phyloP scores from a whole-genome alignment of 2,113 vertebrate genomes.

The Forbesichthys papilliferus region DNA sequence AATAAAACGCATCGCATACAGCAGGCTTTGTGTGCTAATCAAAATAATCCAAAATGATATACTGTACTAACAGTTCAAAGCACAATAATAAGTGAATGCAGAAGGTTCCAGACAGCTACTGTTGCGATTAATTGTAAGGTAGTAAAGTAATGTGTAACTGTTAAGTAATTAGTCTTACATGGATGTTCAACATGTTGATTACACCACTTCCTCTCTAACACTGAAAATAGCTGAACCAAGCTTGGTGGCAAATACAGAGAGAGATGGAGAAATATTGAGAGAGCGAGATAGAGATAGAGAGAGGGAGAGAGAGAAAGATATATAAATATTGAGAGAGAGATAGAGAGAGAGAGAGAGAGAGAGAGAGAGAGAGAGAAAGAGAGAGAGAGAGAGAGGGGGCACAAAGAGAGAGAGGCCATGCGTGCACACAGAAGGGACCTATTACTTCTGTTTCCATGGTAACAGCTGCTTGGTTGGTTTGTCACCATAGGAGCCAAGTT shows the following conservation, averaged over 20 bases:
- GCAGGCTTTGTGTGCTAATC: slow-evolving; percentile 30
- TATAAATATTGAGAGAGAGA: too few relatives aligned
- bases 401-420: slow-evolving; percentile 41
- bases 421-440: slow-evolving; percentile 51
- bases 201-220: slow-evolving; percentile 16
- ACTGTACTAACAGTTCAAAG: slow-evolving; percentile 11
- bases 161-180: slow-evolving; percentile 31
- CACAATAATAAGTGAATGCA: slow-evolving; percentile 12
- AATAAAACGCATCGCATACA: slow-evolving; percentile 8
- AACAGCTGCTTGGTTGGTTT: slow-evolving; percentile 75
- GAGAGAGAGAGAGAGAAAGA: too few relatives aligned
- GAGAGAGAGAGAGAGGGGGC: slow-evolving; percentile 9
- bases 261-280: slow-evolving; percentile 13
- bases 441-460: slow-evolving; percentile 81
- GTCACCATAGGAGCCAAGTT: slow-evolving; percentile 73
- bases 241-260: slow-evolving; percentile 16
- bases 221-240: slow-evolving; percentile 28
- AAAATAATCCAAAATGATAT: not conserved
- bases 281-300: not conserved
- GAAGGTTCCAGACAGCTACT: slow-evolving; percentile 21
- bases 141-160: slow-evolving; percentile 9
- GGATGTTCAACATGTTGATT: slow-evolving; percentile 26
- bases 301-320: too few relatives aligned
- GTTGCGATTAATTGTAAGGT: slow-evolving; percentile 16
- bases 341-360: too few relatives aligned